Conservation (phyloP, 2,888 invertebrate genomes). For the Salpingus planirostris region DNA sequence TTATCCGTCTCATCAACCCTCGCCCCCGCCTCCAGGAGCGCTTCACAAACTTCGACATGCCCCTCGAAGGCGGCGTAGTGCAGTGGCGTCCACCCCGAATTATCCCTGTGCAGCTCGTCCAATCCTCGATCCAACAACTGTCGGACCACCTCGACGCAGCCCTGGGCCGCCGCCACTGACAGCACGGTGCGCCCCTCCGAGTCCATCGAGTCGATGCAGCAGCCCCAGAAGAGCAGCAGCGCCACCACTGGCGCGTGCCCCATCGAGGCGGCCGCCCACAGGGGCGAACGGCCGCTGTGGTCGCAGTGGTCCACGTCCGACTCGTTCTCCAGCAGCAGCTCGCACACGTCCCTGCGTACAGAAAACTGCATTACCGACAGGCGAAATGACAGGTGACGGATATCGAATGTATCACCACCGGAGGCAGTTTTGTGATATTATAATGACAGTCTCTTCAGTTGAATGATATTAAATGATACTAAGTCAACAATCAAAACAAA, state of each 20-base stretch:
- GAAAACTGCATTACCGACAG: no score
- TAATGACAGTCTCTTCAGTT: no score
- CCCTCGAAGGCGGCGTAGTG: slow-evolving; percentile 95
- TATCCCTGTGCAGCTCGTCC: slow-evolving; percentile 83
- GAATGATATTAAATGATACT: no score
- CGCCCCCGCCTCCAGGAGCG: slow-evolving; percentile 77
- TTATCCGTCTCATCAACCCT: slow-evolving; percentile 84
- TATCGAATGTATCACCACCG: no score
- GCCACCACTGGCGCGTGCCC: slow-evolving; percentile 83
- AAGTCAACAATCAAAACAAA: no score
- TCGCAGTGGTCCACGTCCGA: slow-evolving; percentile 87
- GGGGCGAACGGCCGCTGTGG: slow-evolving; percentile 69
- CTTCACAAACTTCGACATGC: slow-evolving; percentile 73
- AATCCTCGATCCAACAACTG: slow-evolving; percentile 80
- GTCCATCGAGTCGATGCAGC: slow-evolving; percentile 91
- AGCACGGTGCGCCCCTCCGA: slow-evolving; percentile 86
- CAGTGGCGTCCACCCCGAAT: slow-evolving; percentile 94
- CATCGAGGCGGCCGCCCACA: slow-evolving; percentile 90
- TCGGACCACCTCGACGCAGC: slow-evolving; percentile 79
- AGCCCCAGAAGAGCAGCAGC: slow-evolving; percentile 88
- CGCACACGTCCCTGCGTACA: slow-evolving; percentile 81
- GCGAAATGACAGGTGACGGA: no score
- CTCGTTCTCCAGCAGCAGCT: slow-evolving; percentile 81
- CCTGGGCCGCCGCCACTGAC: slow-evolving; percentile 78
- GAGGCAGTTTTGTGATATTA: no score